phyloP scores from a whole-genome alignment of 2,888 invertebrate genomes.

The Phanerotoma sp. region DNA sequence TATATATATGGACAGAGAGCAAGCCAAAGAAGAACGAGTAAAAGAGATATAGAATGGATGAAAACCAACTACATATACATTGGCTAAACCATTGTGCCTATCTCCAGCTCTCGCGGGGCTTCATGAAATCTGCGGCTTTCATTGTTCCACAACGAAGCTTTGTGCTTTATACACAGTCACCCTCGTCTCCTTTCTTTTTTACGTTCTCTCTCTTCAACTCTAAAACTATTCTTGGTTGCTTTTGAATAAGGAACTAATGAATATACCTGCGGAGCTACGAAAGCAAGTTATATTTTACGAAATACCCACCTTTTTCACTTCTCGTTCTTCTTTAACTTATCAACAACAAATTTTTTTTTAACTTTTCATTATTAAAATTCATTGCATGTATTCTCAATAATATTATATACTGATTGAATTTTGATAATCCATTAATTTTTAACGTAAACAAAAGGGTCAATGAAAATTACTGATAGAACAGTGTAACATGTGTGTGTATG shows the following conservation, averaged over 20 bases:
- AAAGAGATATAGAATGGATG: conserved; percentile 16
- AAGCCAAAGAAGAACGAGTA: conserved; percentile 31
- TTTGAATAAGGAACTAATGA: conserved; percentile 58
- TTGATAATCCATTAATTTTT: too few relatives aligned
- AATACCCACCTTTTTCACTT: background rate
- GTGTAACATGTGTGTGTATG: background rate
- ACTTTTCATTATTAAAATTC: background rate
- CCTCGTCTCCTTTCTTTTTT: conserved; percentile 25
- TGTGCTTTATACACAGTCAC: conserved; percentile 50
- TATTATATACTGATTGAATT: too few relatives aligned
- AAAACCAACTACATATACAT: conserved; percentile 40
- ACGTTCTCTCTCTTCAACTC: conserved; percentile 44
- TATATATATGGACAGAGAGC: conserved; percentile 31
- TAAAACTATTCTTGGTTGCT: conserved; percentile 54
- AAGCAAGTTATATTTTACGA: conserved; percentile 9
- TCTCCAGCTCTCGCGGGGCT: conserved; percentile 46
- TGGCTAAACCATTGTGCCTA: conserved; percentile 56
- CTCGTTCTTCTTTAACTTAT: background rate
- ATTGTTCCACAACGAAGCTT: conserved; percentile 54
- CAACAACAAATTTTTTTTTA: background rate
- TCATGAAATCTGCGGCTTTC: conserved; percentile 56
- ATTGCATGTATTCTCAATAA: too few relatives aligned
- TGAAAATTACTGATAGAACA: too few relatives aligned
- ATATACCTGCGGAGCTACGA: conserved; percentile 39
- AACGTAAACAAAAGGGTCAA: too few relatives aligned